phyloP scores from a whole-genome alignment of 2,113 vertebrate genomes.

The Naja naja region DNA sequence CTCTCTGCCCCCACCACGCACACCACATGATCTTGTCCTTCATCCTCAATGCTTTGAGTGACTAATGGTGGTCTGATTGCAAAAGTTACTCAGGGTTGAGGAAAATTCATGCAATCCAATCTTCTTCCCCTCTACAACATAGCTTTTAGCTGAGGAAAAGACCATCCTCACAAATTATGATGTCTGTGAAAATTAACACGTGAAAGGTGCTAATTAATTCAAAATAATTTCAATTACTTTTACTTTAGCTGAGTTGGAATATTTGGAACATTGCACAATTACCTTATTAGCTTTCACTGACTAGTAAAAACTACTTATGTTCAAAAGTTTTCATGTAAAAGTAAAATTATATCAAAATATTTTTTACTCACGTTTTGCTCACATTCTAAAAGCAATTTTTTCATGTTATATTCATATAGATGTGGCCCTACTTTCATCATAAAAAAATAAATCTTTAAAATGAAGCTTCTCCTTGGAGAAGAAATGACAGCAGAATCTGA shows the following conservation, averaged over 20 bases:
- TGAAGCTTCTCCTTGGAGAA: not conserved
- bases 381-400: not conserved
- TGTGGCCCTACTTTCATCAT: not conserved
- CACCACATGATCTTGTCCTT: not conserved
- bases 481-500: not conserved
- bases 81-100: not conserved
- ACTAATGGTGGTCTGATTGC: not conserved
- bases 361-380: not conserved
- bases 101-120: not conserved
- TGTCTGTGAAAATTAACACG: not conserved
- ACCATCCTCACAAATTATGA: not conserved
- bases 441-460: not conserved
- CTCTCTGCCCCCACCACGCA: not conserved
- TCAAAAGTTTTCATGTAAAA: not conserved
- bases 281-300: not conserved
- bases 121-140: not conserved
- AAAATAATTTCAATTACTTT: not conserved
- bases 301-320: not conserved
- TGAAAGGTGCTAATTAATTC: not conserved
- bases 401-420: not conserved
- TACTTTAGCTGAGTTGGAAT: not conserved
- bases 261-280: not conserved
- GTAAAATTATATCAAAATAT: not conserved
- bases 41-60: not conserved
- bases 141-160: not conserved